Evolutionary conservation across 2,113 vertebrate genomes (phyloP).

Genomic region (Noturus placidus): DNA sequence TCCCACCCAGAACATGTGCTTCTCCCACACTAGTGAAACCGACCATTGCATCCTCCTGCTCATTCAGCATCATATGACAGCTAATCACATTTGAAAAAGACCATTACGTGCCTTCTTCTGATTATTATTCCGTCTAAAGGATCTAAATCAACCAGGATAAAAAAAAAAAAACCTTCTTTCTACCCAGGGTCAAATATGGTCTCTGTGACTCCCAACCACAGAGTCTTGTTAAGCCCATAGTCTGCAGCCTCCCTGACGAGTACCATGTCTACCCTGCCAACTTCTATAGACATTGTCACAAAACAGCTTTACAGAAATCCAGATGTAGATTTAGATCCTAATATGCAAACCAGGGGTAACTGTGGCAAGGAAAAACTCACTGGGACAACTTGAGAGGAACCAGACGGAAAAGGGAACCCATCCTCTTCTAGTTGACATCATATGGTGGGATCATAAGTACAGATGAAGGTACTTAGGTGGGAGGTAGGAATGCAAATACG

Average conservation of each 20-base stretch:
- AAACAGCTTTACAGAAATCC: not conserved
- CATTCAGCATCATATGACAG: not conserved
- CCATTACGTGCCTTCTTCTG: no score
- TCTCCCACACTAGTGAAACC: not conserved
- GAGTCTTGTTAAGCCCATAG: slow-evolving; percentile 76
- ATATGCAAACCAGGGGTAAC: not conserved
- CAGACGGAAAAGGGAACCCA: not conserved
- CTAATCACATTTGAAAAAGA: not conserved
- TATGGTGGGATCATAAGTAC: not conserved
- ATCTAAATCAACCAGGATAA: not conserved
- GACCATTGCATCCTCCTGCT: not conserved
- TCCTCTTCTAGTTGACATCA: not conserved
- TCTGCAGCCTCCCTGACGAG: slow-evolving; percentile 90
- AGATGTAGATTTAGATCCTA: not conserved
- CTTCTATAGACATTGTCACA: slow-evolving; percentile 67
- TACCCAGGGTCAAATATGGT: not conserved
- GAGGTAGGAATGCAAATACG: not conserved
- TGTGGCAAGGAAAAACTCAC: not conserved
- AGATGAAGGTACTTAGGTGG: not conserved
- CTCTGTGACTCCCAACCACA: slow-evolving; percentile 4
- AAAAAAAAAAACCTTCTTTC: not conserved
- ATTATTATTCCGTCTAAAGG: not conserved
- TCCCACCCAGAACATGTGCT: not conserved
- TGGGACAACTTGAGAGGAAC: not conserved
- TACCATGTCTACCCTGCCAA: slow-evolving; percentile 89